Conservation (phyloP, 2,113 vertebrate species). For the Illadopsis cleaveri region DNA sequence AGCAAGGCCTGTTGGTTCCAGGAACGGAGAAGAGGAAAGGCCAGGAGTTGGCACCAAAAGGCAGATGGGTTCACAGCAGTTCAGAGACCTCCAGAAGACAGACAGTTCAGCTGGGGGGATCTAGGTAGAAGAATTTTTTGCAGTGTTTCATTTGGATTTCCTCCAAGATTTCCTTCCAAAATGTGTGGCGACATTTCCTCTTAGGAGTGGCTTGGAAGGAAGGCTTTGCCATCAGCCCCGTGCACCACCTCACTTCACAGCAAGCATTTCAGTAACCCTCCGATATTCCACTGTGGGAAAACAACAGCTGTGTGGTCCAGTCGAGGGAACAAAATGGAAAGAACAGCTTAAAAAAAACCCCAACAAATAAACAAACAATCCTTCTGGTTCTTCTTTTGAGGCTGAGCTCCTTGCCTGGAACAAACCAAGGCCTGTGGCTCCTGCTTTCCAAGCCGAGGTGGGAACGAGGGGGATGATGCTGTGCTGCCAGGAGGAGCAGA, state of each 20-base stretch:
- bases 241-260: neutral
- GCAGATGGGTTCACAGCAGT: neutral
- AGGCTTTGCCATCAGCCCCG: neutral
- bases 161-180: slow-evolving; percentile 2
- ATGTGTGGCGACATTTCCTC: neutral
- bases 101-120: neutral
- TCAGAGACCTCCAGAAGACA: neutral
- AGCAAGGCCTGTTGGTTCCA: slow-evolving; percentile 1
- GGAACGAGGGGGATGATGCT: neutral
- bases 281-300: neutral
- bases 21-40: neutral
- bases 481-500: slow-evolving; percentile 23
- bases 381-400: neutral
- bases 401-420: neutral
- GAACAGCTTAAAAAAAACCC: neutral
- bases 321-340: slow-evolving; percentile 27
- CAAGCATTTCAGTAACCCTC: neutral
- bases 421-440: neutral
- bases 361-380: neutral
- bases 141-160: slow-evolving; percentile 15
- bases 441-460: neutral
- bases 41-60: slow-evolving; percentile 26
- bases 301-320: neutral
- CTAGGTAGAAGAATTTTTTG: slow-evolving; percentile 32
- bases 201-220: neutral